Evolutionary conservation across 2,888 invertebrate genomes (phyloP), one percentile per base, ranked within the genome.

Genomic region (Palloptera scutellata): DNA sequence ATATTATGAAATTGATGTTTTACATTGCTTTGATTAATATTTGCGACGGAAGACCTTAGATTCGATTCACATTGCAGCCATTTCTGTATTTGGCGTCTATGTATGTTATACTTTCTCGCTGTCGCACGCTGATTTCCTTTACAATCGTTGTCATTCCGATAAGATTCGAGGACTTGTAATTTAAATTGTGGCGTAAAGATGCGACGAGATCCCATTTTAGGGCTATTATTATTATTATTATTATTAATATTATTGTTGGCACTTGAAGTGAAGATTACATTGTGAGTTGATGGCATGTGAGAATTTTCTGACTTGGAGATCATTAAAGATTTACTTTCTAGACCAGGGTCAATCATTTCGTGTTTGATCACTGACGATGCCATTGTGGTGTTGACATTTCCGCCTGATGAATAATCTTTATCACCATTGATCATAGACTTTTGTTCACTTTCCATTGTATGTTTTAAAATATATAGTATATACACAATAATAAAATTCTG

Each of bases 131-230:
- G 95, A 85, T 95, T 95, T 61, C 94, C 94, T 79, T 94, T 92
- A 85, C 95, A 95, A 83, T 95, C 95, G 54, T 91, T 89, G 83
- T 95, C 95, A 77, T 91, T 90, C 74, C 94, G 88, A 84, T 94
- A 95, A 55, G 95, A 94, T 84, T 94, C 94, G 74, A 95, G 87
- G 76, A 95, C 95, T 88, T 93, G 93, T 74, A 95, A 87, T 85
- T 95, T 95, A 85, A 95, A 95, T 85, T 93, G 91, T 77, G 94
- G 93, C 81, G 95, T 91, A 85, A 95, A 95, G 81, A 95, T 95
- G 73, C 95, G 90, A 74, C 95, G 88, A 75, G 94, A 94, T 70
- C 94, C 94, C 86, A 93, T 91, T 77, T 86, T 86, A 58, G 83
- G 80, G 69, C 79, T 82, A 71, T 76, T 77, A 67, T 72, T 72